Evolutionary conservation across 2,888 invertebrate genomes (phyloP).

Genomic region (Campoplex capitator): DNA sequence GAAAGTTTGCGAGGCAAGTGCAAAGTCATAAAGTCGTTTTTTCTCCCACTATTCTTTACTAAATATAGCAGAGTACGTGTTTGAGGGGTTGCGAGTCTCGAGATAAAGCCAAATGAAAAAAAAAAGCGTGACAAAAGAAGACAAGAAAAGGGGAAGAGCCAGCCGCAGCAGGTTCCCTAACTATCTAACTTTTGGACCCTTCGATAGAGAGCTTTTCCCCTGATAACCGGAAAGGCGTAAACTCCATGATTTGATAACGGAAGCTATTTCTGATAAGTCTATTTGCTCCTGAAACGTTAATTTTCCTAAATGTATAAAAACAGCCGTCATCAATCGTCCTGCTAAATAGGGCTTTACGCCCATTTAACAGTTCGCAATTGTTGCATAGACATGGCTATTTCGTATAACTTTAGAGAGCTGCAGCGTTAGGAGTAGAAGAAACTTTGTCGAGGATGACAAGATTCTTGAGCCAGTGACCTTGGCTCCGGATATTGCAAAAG

Average conservation of each 20-base stretch:
- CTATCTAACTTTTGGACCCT: slow-evolving; percentile 18
- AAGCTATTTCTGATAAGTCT: background rate
- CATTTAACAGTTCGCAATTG: background rate
- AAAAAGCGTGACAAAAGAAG: slow-evolving; percentile 9
- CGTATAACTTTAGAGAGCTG: slow-evolving; percentile 22
- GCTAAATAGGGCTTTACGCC: slow-evolving; percentile 4
- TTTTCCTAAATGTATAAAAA: background rate
- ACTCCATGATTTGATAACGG: background rate
- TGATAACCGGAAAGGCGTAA: background rate
- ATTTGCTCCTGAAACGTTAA: background rate
- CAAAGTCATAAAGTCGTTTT: slow-evolving; percentile 15
- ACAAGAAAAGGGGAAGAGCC: background rate
- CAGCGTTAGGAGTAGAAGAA: background rate
- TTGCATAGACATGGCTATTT: background rate
- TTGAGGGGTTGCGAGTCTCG: slow-evolving; percentile 24
- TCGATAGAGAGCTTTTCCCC: background rate
- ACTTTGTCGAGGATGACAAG: slow-evolving; percentile 43
- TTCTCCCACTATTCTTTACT: background rate
- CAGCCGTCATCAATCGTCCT: background rate
- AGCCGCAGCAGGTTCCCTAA: background rate
- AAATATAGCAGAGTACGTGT: slow-evolving; percentile 41
- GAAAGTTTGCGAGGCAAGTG: slow-evolving; percentile 5
- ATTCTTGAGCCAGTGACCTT: slow-evolving; percentile 38
- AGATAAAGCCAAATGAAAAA: background rate
- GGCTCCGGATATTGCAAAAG: slow-evolving; percentile 19